Base-by-base conservation (phyloP, 2,888 invertebrate genomes). In the Drosophila mercatorum region DNA sequence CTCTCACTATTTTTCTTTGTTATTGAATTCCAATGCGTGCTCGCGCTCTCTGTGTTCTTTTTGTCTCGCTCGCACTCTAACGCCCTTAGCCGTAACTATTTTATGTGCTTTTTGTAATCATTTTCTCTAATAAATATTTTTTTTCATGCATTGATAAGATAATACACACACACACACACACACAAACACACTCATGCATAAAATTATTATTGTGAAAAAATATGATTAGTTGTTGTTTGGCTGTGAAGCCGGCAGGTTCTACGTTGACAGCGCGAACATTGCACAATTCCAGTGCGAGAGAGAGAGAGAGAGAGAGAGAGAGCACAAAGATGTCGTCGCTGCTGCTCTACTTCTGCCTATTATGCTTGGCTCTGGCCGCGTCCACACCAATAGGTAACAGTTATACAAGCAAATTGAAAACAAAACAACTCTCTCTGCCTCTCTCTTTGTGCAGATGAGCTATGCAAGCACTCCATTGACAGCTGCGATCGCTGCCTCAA, bases 401-500 rank as follows among this genome's bases (percentile, higher is more conserved):
- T 83, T 78, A 78, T 59, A 60, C 72, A 81, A 80, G 12, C 28
- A 31, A 51, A 46, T 22, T 22, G 22, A 22, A 22, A 80, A 10
- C 28, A 31, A 51, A 46, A 22, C 31, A 8, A 22, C 6, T 12
- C 22, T 12, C 3, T 2, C 17, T 22, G 2, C 12, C 28, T 41
- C 55, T 41, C 40, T 55, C 28, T 41, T 28, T n/a, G 11, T n/a
- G 28, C 28, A 92, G 92, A 89, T 70, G 89, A 88, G 53, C 81
- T 87, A 55, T 92, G 92, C 72, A 80, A 78, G 68, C 87, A 88
- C 40, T 81, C 92, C 1, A 64, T 75, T 55, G 91, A 91, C 44
- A 91, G 79, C 47, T 92, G 92, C 64, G 89, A 91, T 66, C 88
- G 83, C 34, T 78, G 78, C 58, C 66, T 78, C 0, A 58, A 41